Percentiles rank a stretch among this genome's conserved stretches.
Conservation (phyloP, 2,888 invertebrate genomes). For the Eupithecia tripunctaria region DNA sequence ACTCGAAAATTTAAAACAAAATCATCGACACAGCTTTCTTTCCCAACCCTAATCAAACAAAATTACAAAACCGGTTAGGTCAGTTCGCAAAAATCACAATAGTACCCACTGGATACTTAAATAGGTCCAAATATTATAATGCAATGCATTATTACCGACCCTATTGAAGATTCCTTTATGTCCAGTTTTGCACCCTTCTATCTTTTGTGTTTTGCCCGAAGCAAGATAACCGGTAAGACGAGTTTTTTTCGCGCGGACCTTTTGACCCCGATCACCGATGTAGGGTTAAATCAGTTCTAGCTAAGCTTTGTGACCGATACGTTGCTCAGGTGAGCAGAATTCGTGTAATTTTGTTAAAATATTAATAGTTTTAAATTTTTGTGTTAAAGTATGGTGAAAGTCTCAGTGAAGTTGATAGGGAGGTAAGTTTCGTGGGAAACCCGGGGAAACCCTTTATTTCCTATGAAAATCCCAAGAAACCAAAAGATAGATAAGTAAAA, state of each 20-base stretch:
- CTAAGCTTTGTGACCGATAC: constrained; percentile 63
- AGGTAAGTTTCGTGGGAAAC: not conserved
- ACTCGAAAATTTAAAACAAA: not conserved
- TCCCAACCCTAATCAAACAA: constrained; percentile 51
- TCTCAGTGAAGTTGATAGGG: not conserved
- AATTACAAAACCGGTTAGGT: constrained; percentile 80
- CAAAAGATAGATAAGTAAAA: not conserved
- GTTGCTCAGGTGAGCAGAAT: constrained; percentile 41
- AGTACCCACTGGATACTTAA: constrained; percentile 82
- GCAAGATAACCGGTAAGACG: constrained; percentile 84
- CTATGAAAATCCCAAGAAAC: not conserved
- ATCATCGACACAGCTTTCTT: constrained; percentile 44
- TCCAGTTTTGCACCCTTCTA: constrained; percentile 77
- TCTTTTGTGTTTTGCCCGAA: constrained; percentile 66
- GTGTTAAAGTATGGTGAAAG: not conserved
- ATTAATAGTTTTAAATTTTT: not conserved
- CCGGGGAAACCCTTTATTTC: not conserved
- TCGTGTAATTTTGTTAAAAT: not conserved
- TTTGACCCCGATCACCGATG: constrained; percentile 65
- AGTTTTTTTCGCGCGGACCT: constrained; percentile 52
- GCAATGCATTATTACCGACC: constrained; percentile 69
- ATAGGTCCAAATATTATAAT: constrained; percentile 84
- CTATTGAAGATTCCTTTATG: constrained; percentile 74
- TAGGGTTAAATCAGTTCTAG: constrained; percentile 77
- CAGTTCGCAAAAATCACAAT: constrained; percentile 80